Evolutionary conservation across 2,797 vertebrate genomes (phyloP).

Genomic region (Hippocampus kuda): DNA sequence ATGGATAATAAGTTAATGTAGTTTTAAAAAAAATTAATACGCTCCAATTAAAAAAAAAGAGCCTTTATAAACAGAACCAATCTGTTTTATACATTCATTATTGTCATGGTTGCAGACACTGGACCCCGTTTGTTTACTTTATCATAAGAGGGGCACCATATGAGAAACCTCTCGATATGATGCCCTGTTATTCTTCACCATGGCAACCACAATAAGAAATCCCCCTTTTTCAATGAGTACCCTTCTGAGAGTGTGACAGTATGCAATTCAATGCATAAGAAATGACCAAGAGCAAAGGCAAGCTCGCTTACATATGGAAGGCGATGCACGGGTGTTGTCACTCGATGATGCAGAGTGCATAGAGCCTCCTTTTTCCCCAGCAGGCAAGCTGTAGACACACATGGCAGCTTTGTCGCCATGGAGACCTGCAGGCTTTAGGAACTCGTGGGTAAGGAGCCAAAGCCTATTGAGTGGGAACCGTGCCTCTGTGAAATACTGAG

Average conservation of each 20-base stretch:
- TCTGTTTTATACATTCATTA: background rate
- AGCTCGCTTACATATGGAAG: background rate
- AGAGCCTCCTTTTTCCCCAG: background rate
- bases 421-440: slow-evolving; percentile 9
- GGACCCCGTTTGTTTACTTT: background rate
- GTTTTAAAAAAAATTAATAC: too few relatives aligned
- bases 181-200: background rate
- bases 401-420: slow-evolving; percentile 9
- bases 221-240: background rate
- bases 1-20: too few relatives aligned
- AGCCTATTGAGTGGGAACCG: slow-evolving; percentile 7
- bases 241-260: background rate
- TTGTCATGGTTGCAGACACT: background rate
- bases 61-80: background rate
- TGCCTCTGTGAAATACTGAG: slow-evolving; percentile 1
- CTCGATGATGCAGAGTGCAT: background rate
- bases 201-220: background rate
- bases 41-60: too few relatives aligned
- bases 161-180: background rate
- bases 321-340: background rate
- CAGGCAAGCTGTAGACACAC: slow-evolving; percentile 9
- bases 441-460: slow-evolving; percentile 7
- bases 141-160: background rate
- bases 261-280: background rate
- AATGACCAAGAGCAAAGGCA: background rate